Conservation (phyloP, 2,888 invertebrate genomes). For the Ephialtes manifestator region DNA sequence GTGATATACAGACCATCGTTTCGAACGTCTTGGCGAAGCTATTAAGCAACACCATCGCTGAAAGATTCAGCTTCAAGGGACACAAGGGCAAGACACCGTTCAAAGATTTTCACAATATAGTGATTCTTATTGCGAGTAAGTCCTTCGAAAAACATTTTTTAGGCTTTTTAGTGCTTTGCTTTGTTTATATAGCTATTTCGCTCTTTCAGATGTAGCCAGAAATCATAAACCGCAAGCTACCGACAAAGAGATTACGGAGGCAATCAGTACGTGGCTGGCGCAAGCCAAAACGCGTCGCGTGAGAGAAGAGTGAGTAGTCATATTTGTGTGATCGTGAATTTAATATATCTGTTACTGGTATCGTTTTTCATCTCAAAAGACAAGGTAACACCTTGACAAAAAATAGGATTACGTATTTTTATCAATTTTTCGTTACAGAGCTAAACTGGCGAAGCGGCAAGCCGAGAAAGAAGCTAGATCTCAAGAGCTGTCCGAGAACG, state of each 20-base stretch:
- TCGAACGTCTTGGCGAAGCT: background rate
- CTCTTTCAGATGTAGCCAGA: conserved; percentile 17
- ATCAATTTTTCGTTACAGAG: conserved; percentile 8
- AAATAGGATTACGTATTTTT: background rate
- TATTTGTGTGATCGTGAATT: conserved; percentile 1
- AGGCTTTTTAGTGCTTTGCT: conserved; percentile 1
- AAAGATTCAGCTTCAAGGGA: conserved; percentile 2
- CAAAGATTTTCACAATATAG: conserved; percentile 4
- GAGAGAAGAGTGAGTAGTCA: conserved; percentile 10
- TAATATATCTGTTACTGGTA: background rate
- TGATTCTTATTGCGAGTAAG: conserved; percentile 3
- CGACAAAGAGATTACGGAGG: background rate
- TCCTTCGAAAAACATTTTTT: background rate
- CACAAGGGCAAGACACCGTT: conserved; percentile 12
- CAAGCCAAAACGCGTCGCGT: conserved; percentile 28
- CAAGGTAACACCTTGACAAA: background rate
- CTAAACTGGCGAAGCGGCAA: conserved; percentile 6
- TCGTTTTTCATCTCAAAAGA: background rate
- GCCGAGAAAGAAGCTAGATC: background rate
- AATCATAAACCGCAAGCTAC: conserved; percentile 3
- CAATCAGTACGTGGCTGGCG: conserved; percentile 13
- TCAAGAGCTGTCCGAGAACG: background rate
- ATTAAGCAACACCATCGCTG: conserved; percentile 1
- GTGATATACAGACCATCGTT: conserved; percentile 1
- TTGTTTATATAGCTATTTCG: conserved; percentile 3